A percentile compares a stretch with the other conserved stretches of the same genome.
phyloP scores from a whole-genome alignment of 2,888 invertebrate genomes.

The Leucophenga maculata region DNA sequence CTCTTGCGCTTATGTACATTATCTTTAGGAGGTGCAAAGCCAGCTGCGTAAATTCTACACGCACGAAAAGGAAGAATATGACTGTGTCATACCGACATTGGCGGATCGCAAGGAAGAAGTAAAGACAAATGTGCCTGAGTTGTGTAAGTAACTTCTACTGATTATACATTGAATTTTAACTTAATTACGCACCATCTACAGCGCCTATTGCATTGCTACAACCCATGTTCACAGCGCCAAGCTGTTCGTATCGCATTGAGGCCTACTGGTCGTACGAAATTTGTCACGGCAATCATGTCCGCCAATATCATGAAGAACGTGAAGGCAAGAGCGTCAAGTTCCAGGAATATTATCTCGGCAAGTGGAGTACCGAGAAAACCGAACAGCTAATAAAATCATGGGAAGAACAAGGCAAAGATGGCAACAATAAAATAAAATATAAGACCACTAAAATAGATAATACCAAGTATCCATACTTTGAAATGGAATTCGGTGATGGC shows the following conservation, averaged over 20 bases:
- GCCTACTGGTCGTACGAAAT: constrained; percentile 97
- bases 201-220: constrained; percentile 84
- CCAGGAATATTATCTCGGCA: constrained; percentile 90
- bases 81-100: constrained; percentile 84
- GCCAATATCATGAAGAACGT: constrained; percentile 96
- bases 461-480: constrained; percentile 88
- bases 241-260: constrained; percentile 89
- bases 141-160: too few relatives aligned
- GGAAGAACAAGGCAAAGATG: constrained; percentile 73
- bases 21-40: constrained; percentile 52
- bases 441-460: constrained; percentile 88
- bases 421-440: constrained; percentile 73
- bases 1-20: neutral
- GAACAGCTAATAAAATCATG: constrained; percentile 75
- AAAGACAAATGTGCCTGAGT: constrained; percentile 55
- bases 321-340: constrained; percentile 87
- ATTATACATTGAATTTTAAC: neutral
- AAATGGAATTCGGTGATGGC: constrained; percentile 89
- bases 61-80: constrained; percentile 85
- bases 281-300: constrained; percentile 91
- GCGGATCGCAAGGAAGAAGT: constrained; percentile 70
- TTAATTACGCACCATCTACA: constrained; percentile 11
- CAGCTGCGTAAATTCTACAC: constrained; percentile 73
- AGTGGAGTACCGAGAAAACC: constrained; percentile 80
- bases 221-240: constrained; percentile 83